Percentiles rank a stretch among this genome's conserved stretches.
Evolutionary conservation across 2,113 vertebrate species (phyloP).

Genomic region (Corvus cornix): DNA sequence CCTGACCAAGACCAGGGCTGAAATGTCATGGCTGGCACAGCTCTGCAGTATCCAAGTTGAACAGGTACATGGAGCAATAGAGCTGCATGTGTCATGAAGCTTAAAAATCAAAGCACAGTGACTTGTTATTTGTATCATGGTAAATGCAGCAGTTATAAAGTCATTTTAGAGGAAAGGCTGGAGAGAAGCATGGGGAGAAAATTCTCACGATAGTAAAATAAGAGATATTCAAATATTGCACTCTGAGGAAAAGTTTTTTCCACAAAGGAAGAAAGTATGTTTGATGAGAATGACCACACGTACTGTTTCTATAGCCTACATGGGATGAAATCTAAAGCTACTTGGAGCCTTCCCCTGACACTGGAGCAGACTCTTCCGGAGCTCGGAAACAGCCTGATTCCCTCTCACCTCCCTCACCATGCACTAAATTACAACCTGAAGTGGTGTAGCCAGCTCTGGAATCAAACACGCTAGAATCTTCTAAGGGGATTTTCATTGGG

Average conservation of each 20-base stretch:
- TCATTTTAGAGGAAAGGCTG: neutral
- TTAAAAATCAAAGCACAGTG: neutral
- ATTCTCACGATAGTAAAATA: neutral
- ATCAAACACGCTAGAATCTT: neutral
- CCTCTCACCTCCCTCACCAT: neutral
- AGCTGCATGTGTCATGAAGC: neutral
- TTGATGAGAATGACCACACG: neutral
- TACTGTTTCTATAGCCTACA: neutral
- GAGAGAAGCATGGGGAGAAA: neutral
- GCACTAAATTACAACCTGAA: neutral
- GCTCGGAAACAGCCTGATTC: neutral
- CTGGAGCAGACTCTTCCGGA: neutral
- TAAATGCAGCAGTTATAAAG: neutral
- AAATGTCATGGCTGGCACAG: neutral
- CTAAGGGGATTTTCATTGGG: neutral
- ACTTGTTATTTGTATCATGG: neutral
- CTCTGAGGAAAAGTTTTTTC: neutral
- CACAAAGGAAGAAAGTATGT: neutral
- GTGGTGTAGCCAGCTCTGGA: neutral
- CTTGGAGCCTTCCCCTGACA: neutral
- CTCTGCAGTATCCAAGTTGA: neutral
- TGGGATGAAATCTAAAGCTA: neutral
- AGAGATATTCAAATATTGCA: neutral
- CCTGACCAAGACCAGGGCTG: neutral
- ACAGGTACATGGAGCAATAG: neutral